Evolutionary conservation across 2,797 vertebrate genomes (phyloP).

Genomic region (Sardinella longiceps): DNA sequence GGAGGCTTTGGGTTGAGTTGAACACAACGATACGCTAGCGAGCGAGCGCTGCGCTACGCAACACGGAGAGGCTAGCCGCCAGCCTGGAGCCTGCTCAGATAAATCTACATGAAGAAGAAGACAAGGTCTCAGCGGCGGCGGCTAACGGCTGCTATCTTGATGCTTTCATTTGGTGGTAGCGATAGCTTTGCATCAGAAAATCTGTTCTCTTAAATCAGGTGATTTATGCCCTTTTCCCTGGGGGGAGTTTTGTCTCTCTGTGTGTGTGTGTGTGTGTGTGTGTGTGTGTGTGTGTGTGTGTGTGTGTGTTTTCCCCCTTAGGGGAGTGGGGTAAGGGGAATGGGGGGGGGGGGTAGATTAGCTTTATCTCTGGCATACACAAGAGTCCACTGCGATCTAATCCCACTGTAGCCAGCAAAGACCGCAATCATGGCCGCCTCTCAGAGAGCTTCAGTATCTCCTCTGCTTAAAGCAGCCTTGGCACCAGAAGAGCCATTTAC

Average conservation of each 20-base stretch:
- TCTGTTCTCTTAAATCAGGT: neutral
- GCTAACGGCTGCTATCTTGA: neutral
- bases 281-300: no score
- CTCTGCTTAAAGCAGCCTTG: neutral
- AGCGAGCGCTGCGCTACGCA: neutral
- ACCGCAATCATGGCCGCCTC: no score
- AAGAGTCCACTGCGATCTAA: neutral
- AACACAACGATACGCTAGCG: neutral
- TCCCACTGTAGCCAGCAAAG: no score
- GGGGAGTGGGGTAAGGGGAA: no score
- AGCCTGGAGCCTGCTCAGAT: no score
- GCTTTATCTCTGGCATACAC: neutral
- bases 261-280: no score
- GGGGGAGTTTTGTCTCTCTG: no score
- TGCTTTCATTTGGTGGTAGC: neutral
- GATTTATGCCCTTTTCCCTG: neutral
- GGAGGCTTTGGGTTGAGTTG: neutral
- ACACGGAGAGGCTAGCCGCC: neutral
- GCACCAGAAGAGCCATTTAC: neutral
- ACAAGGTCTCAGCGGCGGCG: neutral
- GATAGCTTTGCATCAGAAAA: neutral
- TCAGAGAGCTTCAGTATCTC: neutral
- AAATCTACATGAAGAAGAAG: neutral
- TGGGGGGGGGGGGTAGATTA: neutral
- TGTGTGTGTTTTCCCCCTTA: no score